These are phyloP conservation scores for Rhingia rostrata DNA, from an alignment of 2,888 invertebrate genomes.

Conservation along the genomic window DNA sequence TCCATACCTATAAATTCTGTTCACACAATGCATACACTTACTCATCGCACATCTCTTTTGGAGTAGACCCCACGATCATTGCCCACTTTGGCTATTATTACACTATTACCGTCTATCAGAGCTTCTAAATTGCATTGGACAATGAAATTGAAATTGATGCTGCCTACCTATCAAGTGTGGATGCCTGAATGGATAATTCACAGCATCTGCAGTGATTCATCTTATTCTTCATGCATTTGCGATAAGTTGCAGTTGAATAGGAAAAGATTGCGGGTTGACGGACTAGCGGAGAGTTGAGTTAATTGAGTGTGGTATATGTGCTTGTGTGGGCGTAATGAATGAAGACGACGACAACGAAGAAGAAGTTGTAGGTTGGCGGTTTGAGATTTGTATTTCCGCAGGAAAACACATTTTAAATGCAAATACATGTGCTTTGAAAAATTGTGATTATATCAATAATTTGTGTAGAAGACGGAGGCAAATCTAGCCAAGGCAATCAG, in stretches of 20 bases:
- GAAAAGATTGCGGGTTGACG: conserved; percentile 49
- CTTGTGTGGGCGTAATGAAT: conserved; percentile 26
- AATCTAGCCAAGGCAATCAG: conserved; percentile 1
- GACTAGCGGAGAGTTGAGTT: conserved; percentile 34
- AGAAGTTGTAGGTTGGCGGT: conserved; percentile 36
- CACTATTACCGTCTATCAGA: conserved; percentile 15
- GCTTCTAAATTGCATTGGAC: conserved; percentile 24
- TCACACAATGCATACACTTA: conserved; percentile 5
- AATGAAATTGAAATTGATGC: conserved; percentile 42
- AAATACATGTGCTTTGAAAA: conserved; percentile 4
- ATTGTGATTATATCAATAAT: background rate
- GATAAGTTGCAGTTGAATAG: conserved; percentile 51
- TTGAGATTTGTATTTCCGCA: conserved; percentile 33
- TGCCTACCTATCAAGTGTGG: conserved; percentile 10
- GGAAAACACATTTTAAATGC: conserved; percentile 39
- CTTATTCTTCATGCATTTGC: conserved; percentile 17
- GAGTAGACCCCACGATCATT: conserved; percentile 13
- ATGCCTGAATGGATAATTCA: background rate
- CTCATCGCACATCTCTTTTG: conserved; percentile 1
- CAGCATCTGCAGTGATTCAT: conserved; percentile 25
- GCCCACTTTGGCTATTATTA: conserved; percentile 12
- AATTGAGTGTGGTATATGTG: conserved; percentile 21
- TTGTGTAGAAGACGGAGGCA: background rate
- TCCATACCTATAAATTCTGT: background rate
- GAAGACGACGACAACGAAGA: conserved; percentile 20